These are phyloP conservation scores for Phodopus roborovskii DNA, from an alignment of 2,113 vertebrate genomes.

Conservation along the genomic window DNA sequence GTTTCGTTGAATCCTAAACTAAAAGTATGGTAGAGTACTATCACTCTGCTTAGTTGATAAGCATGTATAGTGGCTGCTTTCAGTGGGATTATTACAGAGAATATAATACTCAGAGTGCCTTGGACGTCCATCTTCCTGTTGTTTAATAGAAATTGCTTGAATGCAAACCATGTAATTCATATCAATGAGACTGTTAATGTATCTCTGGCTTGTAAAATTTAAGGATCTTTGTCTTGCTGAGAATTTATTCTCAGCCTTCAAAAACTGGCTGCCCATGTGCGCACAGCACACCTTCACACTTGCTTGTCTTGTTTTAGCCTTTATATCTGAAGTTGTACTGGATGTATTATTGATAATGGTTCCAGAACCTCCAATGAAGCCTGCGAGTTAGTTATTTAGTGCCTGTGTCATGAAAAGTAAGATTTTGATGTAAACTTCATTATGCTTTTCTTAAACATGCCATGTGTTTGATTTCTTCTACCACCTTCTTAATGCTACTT, in stretches of 20 bases:
- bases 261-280: not conserved
- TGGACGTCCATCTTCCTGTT: slow-evolving; percentile 1
- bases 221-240: not conserved
- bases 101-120: not conserved
- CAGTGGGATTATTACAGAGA: not conserved
- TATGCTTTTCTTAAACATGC: slow-evolving; percentile 55
- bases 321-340: slow-evolving; percentile 61
- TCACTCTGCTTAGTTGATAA: not conserved
- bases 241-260: slow-evolving; percentile 35
- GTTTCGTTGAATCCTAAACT: not conserved
- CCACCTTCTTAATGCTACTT: slow-evolving; percentile 84
- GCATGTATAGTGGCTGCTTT: not conserved
- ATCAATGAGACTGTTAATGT: not conserved
- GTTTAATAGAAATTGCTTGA: not conserved
- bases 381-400: slow-evolving; percentile 59
- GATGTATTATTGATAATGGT: slow-evolving; percentile 69
- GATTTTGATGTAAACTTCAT: slow-evolving; percentile 61
- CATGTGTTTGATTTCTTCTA: slow-evolving; percentile 74
- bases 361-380: slow-evolving; percentile 65
- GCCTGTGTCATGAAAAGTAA: slow-evolving; percentile 62
- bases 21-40: not conserved
- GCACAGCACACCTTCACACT: not conserved
- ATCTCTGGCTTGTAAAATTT: slow-evolving; percentile 45
- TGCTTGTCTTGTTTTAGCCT: slow-evolving; percentile 37
- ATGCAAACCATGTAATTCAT: not conserved